Conservation (phyloP, 2,888 invertebrate species). For the Microctonus aethiopoides region DNA sequence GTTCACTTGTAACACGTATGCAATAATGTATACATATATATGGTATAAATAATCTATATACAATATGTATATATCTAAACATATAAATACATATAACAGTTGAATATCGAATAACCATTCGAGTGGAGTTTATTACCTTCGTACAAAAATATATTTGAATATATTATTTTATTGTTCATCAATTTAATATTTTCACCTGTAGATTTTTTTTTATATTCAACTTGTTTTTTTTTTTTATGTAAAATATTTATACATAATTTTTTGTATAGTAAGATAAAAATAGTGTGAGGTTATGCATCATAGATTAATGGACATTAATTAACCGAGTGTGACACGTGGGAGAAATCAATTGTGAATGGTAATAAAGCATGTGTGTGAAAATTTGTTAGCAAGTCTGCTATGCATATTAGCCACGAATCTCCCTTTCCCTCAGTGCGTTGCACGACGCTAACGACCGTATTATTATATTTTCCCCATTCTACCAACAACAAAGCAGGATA, state of each 20-base stretch:
- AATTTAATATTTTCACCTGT: background rate
- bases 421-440: background rate
- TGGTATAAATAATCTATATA: slow-evolving; percentile 9
- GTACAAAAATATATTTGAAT: background rate
- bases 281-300: background rate
- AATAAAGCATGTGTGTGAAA: slow-evolving; percentile 19
- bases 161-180: background rate
- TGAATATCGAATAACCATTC: slow-evolving; percentile 42
- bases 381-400: background rate
- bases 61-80: slow-evolving; percentile 2
- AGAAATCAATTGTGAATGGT: slow-evolving; percentile 24
- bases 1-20: slow-evolving; percentile 8
- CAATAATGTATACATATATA: background rate
- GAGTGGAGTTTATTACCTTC: slow-evolving; percentile 31
- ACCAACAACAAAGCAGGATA: background rate
- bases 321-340: slow-evolving; percentile 24
- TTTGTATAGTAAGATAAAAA: background rate
- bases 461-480: slow-evolving; percentile 1
- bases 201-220: background rate
- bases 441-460: slow-evolving; percentile 21
- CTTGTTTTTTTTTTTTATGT: too few relatives aligned
- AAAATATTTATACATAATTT: too few relatives aligned
- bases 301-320: background rate
- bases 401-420: background rate
- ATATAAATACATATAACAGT: slow-evolving; percentile 26